These are phyloP conservation scores for Caretta caretta DNA, from an alignment of 2,113 vertebrate species.

Conservation along the genomic window DNA sequence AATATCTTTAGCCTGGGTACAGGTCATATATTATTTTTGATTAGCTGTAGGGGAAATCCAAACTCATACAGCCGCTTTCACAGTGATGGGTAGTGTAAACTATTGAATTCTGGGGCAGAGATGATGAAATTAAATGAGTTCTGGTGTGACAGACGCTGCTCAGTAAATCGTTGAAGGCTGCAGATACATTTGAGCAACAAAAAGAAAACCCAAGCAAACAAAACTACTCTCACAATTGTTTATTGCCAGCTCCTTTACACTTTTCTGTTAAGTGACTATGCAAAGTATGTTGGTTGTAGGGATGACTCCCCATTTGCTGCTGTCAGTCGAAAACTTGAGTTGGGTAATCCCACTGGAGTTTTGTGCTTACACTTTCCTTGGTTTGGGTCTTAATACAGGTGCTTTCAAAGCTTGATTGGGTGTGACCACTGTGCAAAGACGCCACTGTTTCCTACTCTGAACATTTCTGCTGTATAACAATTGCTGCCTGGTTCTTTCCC, in stretches of 20 bases:
- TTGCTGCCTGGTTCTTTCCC: constrained; percentile 41
- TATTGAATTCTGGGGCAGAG: constrained; percentile 40
- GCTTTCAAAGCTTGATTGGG: constrained; percentile 27
- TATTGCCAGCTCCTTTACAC: not conserved
- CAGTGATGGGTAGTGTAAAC: constrained; percentile 19
- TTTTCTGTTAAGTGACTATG: constrained; percentile 11
- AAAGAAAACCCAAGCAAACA: not conserved
- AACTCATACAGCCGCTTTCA: constrained; percentile 50
- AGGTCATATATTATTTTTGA: constrained; percentile 29
- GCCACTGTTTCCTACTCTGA: constrained; percentile 10
- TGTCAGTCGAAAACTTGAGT: not conserved
- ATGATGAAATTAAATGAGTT: constrained; percentile 57
- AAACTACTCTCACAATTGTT: constrained; percentile 8
- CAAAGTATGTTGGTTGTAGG: constrained; percentile 36
- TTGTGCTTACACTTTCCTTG: constrained; percentile 1
- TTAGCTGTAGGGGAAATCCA: constrained; percentile 53
- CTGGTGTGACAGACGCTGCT: constrained; percentile 19
- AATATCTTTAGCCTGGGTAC: not conserved
- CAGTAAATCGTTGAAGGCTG: constrained; percentile 39
- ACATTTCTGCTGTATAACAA: constrained; percentile 24
- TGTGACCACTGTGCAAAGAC: not conserved
- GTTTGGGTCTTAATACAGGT: not conserved
- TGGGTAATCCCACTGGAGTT: constrained; percentile 58
- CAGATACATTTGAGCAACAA: not conserved
- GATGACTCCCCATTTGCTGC: constrained; percentile 20